phyloP scores from a whole-genome alignment of 2,888 invertebrate species.

The Cephus spinipes region DNA sequence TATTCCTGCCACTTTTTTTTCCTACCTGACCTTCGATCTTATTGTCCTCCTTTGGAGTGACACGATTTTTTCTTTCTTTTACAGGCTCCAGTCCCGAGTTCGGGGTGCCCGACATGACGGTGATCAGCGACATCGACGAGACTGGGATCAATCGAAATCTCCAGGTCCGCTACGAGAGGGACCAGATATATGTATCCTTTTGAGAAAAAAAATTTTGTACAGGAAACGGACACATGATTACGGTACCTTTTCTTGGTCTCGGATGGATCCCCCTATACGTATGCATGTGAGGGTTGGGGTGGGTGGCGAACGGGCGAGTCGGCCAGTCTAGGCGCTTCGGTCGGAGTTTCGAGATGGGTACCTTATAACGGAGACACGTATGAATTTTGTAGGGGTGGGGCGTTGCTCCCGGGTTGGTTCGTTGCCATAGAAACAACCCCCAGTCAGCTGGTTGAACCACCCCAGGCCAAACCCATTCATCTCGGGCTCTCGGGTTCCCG shows the following conservation, averaged over 20 bases:
- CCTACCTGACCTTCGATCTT: slow-evolving; percentile 6
- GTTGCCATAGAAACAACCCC: slow-evolving; percentile 61
- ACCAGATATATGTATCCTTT: slow-evolving; percentile 95
- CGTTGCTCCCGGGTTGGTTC: slow-evolving; percentile 58
- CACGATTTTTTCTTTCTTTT: slow-evolving; percentile 45
- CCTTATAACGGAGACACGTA: slow-evolving; percentile 26
- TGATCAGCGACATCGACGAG: slow-evolving; percentile 91
- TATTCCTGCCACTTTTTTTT: background rate
- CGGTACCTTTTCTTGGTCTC: background rate
- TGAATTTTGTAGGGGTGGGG: slow-evolving; percentile 56
- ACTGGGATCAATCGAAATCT: slow-evolving; percentile 90
- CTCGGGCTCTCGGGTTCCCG: slow-evolving; percentile 33
- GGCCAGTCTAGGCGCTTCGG: background rate
- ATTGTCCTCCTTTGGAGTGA: slow-evolving; percentile 18
- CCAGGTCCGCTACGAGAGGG: slow-evolving; percentile 82
- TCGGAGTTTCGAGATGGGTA: background rate
- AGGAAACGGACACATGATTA: background rate
- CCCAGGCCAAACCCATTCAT: slow-evolving; percentile 59
- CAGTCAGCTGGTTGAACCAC: slow-evolving; percentile 61
- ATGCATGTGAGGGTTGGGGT: background rate
- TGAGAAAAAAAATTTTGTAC: slow-evolving; percentile 7
- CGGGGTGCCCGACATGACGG: slow-evolving; percentile 92
- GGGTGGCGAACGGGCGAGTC: background rate
- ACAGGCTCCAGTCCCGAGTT: slow-evolving; percentile 72
- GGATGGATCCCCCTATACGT: background rate